Evolutionary conservation across 2,888 invertebrate species (phyloP).

Genomic region (Pemphredon lugubris): DNA sequence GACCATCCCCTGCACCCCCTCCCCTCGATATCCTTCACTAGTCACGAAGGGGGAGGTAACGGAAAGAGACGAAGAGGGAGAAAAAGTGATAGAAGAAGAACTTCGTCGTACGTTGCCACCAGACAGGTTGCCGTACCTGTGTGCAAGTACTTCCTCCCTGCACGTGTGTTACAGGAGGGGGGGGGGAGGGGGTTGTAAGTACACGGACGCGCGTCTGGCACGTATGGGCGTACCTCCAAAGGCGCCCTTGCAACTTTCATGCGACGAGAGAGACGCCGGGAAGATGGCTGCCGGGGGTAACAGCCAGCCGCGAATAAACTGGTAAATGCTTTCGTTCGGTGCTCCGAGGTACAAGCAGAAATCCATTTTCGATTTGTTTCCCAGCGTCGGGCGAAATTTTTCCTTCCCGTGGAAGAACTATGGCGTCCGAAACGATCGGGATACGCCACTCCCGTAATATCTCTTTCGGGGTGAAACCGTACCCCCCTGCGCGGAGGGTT

Average conservation of each 20-base stretch:
- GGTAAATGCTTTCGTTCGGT: conserved; percentile 67
- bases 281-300: conserved; percentile 72
- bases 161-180: conserved; percentile 14
- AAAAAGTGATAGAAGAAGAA: conserved; percentile 64
- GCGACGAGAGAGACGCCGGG: conserved; percentile 60
- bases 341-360: conserved; percentile 50
- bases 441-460: conserved; percentile 15
- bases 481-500: neutral
- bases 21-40: conserved; percentile 27
- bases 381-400: conserved; percentile 35
- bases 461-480: conserved; percentile 26
- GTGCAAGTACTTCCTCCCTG: conserved; percentile 27
- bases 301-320: conserved; percentile 68
- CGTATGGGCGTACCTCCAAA: conserved; percentile 68
- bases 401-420: conserved; percentile 26
- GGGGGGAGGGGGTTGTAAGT: neutral
- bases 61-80: conserved; percentile 22
- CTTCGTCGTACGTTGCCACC: conserved; percentile 62
- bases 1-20: conserved; percentile 6
- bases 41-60: conserved; percentile 12
- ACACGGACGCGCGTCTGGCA: conserved; percentile 38
- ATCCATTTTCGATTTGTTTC: conserved; percentile 68
- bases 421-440: conserved; percentile 38
- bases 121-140: conserved; percentile 59
- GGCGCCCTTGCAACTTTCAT: conserved; percentile 73